Percentiles rank a stretch among this genome's conserved stretches.
Conservation (phyloP, 92 coral and sea anemone genomes). For the Epizoanthus illoricatus region DNA sequence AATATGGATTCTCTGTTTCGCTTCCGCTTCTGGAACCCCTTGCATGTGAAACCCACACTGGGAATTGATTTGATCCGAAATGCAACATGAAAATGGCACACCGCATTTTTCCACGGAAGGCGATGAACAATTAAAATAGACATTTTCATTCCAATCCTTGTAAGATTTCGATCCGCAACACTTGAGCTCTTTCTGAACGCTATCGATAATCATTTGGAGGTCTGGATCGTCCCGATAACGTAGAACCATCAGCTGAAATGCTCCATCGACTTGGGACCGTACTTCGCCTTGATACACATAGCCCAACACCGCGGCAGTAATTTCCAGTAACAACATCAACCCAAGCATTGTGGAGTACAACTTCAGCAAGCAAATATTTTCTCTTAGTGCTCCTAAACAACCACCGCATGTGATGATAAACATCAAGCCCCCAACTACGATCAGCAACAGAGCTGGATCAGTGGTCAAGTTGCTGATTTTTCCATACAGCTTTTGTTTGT, state of each 20-base stretch:
- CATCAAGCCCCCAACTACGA: slow-evolving; percentile 72
- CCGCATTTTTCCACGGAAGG: slow-evolving; percentile 81
- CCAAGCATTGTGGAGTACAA: slow-evolving; percentile 75
- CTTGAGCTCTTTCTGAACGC: slow-evolving; percentile 74
- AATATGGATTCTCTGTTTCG: slow-evolving; percentile 52
- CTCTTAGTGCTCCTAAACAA: slow-evolving; percentile 91
- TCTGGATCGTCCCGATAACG: slow-evolving; percentile 92
- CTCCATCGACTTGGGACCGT: slow-evolving; percentile 65
- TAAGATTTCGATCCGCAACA: slow-evolving; percentile 83
- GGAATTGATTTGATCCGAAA: slow-evolving; percentile 76
- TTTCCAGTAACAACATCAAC: slow-evolving; percentile 75
- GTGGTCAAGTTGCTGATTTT: slow-evolving; percentile 78
- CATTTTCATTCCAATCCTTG: slow-evolving; percentile 85
- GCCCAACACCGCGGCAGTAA: slow-evolving; percentile 73
- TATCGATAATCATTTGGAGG: slow-evolving; percentile 76
- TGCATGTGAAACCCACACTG: slow-evolving; percentile 88
- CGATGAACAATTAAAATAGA: slow-evolving; percentile 86
- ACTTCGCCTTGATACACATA: slow-evolving; percentile 80
- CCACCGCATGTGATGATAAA: slow-evolving; percentile 86
- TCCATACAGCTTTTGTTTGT: slow-evolving; percentile 84
- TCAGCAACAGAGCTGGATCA: slow-evolving; percentile 86
- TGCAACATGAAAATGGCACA: slow-evolving; percentile 93
- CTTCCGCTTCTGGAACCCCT: slow-evolving; percentile 49
- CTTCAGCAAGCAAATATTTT: slow-evolving; percentile 78
- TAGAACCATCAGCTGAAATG: slow-evolving; percentile 71